These are phyloP conservation scores for Syngnathus acus DNA, from an alignment of 2,797 vertebrate genomes.

Conservation along the genomic window DNA sequence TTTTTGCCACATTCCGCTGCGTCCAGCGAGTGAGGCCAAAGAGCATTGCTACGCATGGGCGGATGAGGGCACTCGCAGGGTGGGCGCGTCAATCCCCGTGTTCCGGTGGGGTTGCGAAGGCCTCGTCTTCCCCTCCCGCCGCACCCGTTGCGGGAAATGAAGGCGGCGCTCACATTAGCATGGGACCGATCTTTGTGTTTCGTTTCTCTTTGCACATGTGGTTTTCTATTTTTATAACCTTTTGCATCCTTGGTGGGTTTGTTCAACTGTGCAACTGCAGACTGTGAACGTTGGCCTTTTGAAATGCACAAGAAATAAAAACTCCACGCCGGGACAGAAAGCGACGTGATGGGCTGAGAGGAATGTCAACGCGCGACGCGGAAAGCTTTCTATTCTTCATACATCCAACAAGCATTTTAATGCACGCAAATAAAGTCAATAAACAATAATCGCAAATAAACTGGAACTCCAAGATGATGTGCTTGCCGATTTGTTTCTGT, in stretches of 20 bases:
- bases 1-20: no score
- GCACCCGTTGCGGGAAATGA: neutral
- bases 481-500: neutral
- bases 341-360: neutral
- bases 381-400: neutral
- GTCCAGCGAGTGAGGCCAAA: no score
- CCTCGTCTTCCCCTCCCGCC: no score
- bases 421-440: conserved; percentile 19
- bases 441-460: conserved; percentile 61
- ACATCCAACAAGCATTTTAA: conserved; percentile 25
- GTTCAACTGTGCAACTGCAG: neutral
- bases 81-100: no score
- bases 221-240: neutral
- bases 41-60: no score
- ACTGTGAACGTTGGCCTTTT: neutral
- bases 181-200: neutral
- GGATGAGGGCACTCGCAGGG: no score
- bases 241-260: neutral
- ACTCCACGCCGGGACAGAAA: neutral
- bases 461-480: conserved; percentile 44
- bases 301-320: neutral
- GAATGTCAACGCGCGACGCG: neutral
- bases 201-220: neutral
- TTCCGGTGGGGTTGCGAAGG: no score
- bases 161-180: no score